Evolutionary conservation across 1,140 invertebrate species (phyloP).

Genomic region (Streblospio benedicti): DNA sequence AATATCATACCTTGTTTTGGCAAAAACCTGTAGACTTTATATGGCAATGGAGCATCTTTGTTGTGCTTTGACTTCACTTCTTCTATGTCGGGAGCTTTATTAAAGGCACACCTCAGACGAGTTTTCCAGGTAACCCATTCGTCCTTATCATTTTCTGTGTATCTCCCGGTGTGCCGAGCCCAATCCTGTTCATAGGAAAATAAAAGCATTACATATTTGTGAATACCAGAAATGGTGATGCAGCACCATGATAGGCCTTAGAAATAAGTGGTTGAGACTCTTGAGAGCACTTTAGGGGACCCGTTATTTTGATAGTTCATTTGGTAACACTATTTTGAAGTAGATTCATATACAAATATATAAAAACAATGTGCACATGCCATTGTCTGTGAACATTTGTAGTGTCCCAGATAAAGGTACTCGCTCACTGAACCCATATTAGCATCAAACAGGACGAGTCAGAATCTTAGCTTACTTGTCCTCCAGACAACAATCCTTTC

Average conservation of each 20-base stretch:
- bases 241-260: neutral
- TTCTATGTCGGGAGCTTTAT: conserved; percentile 35
- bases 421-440: no score
- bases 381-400: no score
- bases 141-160: conserved; percentile 27
- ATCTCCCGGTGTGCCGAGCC: conserved; percentile 35
- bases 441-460: no score
- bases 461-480: no score
- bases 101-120: conserved; percentile 35
- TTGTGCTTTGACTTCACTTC: conserved; percentile 26
- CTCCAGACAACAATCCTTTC: no score
- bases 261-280: neutral
- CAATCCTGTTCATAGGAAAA: conserved; percentile 26
- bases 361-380: neutral
- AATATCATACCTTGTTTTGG: neutral
- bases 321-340: neutral
- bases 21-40: conserved; percentile 24
- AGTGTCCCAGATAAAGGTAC: no score
- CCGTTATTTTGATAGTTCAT: neutral
- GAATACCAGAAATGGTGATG: neutral
- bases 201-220: neutral
- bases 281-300: neutral
- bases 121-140: conserved; percentile 40
- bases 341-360: neutral
- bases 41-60: conserved; percentile 27